These are phyloP conservation scores for Sinopyrophorus schimmeli DNA, from an alignment of 2,888 invertebrate species.

Conservation along the genomic window DNA sequence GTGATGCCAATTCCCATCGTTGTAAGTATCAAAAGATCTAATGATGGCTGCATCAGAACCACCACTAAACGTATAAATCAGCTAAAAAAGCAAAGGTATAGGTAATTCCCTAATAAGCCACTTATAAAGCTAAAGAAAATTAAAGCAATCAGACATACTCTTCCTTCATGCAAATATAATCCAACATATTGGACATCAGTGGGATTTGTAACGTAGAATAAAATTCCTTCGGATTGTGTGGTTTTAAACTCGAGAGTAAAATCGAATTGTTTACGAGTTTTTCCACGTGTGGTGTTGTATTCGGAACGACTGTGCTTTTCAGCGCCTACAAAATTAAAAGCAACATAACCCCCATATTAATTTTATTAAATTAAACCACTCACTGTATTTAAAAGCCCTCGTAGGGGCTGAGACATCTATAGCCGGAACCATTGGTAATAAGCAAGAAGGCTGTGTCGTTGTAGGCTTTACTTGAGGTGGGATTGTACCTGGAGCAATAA, in stretches of 20 bases:
- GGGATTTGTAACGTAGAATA: constrained; percentile 77
- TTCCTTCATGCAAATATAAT: constrained; percentile 74
- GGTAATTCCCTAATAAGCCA: too few relatives aligned
- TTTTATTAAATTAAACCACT: constrained; percentile 39
- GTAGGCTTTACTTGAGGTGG: constrained; percentile 46
- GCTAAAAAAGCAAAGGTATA: constrained; percentile 54
- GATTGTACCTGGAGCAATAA: constrained; percentile 43
- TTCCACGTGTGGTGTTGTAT: constrained; percentile 61
- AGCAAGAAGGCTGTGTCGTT: constrained; percentile 54
- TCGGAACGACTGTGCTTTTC: constrained; percentile 73
- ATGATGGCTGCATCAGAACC: constrained; percentile 63
- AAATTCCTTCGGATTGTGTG: constrained; percentile 71
- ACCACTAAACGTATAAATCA: constrained; percentile 73
- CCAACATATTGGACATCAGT: constrained; percentile 69
- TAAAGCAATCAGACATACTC: constrained; percentile 59
- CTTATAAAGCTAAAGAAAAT: constrained; percentile 7
- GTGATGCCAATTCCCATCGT: constrained; percentile 81
- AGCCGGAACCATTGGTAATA: constrained; percentile 60
- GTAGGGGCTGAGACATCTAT: constrained; percentile 58
- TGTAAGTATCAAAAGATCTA: constrained; percentile 61
- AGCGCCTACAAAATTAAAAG: constrained; percentile 58
- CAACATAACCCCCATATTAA: too few relatives aligned
- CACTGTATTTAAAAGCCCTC: constrained; percentile 68
- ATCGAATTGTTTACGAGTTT: constrained; percentile 69
- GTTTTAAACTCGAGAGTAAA: constrained; percentile 82